phyloP scores from a whole-genome alignment of 2,888 invertebrate species.

The Eremobia ochroleuca region DNA sequence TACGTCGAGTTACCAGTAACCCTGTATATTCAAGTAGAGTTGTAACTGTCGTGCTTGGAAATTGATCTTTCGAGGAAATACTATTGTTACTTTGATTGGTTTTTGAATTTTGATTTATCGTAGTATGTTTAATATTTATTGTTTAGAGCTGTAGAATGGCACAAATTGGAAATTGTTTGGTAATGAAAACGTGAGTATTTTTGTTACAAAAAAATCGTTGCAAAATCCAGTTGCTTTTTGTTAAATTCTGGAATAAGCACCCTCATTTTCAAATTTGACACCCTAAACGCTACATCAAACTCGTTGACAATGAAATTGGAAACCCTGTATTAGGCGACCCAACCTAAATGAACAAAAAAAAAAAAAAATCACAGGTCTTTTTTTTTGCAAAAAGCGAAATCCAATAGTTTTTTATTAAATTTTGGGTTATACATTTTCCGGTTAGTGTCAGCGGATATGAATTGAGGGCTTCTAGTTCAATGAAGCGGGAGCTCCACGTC shows the following conservation, averaged over 20 bases:
- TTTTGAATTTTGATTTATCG: background rate
- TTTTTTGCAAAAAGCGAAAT: background rate
- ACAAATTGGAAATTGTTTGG: too few species aligned
- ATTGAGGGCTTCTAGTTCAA: slow-evolving; percentile 65
- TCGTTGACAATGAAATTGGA: background rate
- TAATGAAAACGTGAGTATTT: background rate
- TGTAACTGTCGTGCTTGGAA: background rate
- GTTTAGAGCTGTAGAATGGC: background rate
- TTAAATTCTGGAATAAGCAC: background rate
- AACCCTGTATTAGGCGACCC: background rate
- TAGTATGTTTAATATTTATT: background rate
- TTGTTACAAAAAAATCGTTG: background rate
- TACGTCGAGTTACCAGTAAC: too few species aligned
- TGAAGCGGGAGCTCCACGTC: slow-evolving; percentile 54
- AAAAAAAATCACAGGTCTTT: background rate
- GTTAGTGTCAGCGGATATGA: slow-evolving; percentile 56
- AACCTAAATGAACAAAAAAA: background rate
- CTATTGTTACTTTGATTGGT: background rate
- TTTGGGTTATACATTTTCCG: slow-evolving; percentile 28
- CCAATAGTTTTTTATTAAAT: slow-evolving; percentile 22
- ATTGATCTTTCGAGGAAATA: background rate
- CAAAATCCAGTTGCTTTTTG: background rate
- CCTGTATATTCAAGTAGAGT: background rate
- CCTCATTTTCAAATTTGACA: background rate
- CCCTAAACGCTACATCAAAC: too few species aligned